Evolutionary conservation across 2,888 invertebrate genomes (phyloP).

Genomic region (Noctua pronuba): DNA sequence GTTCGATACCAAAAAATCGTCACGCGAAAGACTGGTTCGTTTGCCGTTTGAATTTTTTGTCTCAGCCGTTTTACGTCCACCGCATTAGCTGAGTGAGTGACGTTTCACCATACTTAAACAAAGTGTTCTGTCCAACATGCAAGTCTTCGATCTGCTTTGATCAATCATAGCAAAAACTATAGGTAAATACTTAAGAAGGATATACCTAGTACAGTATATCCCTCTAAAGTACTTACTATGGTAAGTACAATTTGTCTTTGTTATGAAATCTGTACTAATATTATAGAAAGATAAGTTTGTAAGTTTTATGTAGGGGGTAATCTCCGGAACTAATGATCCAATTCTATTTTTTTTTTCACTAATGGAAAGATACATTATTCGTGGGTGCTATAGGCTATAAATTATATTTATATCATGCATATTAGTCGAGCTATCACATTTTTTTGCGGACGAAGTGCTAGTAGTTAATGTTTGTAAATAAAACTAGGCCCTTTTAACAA

Average conservation of each 20-base stretch:
- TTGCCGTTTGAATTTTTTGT: constrained; percentile 6
- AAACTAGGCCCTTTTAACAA: not conserved
- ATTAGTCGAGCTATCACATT: too few relatives aligned
- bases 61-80: not conserved
- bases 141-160: not conserved
- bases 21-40: not conserved
- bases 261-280: not conserved
- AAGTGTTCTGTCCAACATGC: constrained; percentile 5
- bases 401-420: too few relatives aligned
- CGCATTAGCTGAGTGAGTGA: not conserved
- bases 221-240: not conserved
- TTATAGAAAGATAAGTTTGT: too few relatives aligned
- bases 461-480: not conserved
- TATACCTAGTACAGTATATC: not conserved
- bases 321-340: too few relatives aligned
- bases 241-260: constrained; percentile 20
- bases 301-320: too few relatives aligned
- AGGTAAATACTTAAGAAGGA: not conserved
- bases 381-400: too few relatives aligned
- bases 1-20: constrained; percentile 13
- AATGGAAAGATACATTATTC: too few relatives aligned
- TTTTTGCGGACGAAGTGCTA: too few relatives aligned
- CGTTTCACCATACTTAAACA: not conserved
- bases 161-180: constrained; percentile 4
- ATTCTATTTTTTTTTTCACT: too few relatives aligned